phyloP scores from a whole-genome alignment of 1,140 invertebrate genomes.

The Muscidifurax raptorellus region DNA sequence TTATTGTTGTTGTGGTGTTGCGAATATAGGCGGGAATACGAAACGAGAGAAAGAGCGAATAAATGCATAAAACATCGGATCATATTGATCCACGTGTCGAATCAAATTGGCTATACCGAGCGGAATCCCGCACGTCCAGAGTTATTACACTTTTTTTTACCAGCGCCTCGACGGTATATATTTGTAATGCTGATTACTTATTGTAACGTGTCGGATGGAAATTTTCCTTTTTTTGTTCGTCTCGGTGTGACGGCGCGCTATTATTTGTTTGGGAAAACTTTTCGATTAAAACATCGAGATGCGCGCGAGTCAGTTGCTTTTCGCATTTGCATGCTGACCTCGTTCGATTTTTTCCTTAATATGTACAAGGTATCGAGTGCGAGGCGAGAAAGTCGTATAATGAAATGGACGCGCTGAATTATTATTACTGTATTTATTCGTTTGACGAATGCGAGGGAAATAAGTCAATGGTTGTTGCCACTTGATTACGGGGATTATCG shows the following conservation, averaged over 20 bases:
- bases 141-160: not conserved
- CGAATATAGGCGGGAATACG: not conserved
- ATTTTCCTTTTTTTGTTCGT: not conserved
- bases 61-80: conserved; percentile 23
- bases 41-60: not conserved
- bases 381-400: too few relatives aligned
- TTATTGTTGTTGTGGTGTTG: not conserved
- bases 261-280: not conserved
- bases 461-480: not conserved
- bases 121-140: not conserved
- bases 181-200: not conserved
- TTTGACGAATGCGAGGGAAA: not conserved
- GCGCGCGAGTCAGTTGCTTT: not conserved
- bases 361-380: not conserved
- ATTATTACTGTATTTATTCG: not conserved
- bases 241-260: not conserved
- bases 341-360: not conserved
- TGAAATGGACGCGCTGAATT: not conserved
- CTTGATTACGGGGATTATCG: not conserved
- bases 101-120: not conserved
- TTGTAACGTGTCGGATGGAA: not conserved
- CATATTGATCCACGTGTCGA: conserved; percentile 4
- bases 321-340: not conserved
- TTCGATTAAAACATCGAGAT: not conserved
- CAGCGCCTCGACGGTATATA: not conserved